Base-by-base conservation (phyloP, 1,140 invertebrate species). In the Drosophila littoralis region DNA sequence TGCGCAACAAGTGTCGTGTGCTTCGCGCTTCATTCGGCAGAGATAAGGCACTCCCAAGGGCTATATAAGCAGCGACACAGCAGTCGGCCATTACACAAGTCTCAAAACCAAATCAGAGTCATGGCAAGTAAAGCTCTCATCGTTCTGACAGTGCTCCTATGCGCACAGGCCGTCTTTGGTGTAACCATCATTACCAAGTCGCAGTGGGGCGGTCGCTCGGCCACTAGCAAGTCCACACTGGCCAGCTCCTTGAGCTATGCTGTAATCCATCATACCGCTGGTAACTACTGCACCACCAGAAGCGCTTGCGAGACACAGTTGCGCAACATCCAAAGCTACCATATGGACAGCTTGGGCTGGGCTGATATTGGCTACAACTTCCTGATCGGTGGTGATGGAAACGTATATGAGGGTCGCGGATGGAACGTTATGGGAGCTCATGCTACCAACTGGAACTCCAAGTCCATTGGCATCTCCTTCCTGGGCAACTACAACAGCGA, bases 191-290 rank as follows among this genome's bases (percentile, higher is more conserved):
- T 95, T 22, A 71, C 89, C 12, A 93, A 95, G 13, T 80, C 93
- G 1, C 92, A 94, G 69, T 96, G 96, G 96, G 91, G 93, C 6
- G 96, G 94, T 5, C 93, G 94, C 51, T 83, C 93, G 0, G 93
- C 95, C 0, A 93, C 76, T 0, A 52, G 92, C 32, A 88, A 85
- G 6, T 75, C 81, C 15, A 74, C 86, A 0, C 91, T 96, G 81
- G 66, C 72, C 7, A 93, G 91, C 43, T 95, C 95, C 4, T 94
- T 96, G 6, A 93, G 94, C 7, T 96, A 95, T 50, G 96, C 96
- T 1, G 95, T 97, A 46, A 95, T 97, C 68, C 96, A 96, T 92
- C 96, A 97, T 81, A 95, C 95, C 0, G 94, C 94, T 1, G 83
- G 91, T 4, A 96, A 96, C 83, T 89, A 92, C 40, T 92, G 91